Evolutionary conservation across 2,113 vertebrate species (phyloP), one percentile per base, ranked within the genome.

Genomic region (Emberiza fucata): DNA sequence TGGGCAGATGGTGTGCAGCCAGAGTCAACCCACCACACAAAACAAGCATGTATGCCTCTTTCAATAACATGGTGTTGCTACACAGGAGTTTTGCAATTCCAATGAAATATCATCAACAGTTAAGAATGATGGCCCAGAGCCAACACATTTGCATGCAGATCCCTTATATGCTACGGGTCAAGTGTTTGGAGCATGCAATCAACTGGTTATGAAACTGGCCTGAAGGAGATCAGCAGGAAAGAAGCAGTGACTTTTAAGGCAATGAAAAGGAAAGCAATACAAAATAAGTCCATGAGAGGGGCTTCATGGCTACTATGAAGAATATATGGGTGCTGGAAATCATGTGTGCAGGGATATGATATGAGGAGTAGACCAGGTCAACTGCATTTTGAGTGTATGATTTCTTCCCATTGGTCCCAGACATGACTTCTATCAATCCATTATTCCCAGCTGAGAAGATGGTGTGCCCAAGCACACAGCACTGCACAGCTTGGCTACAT

Each of bases 41-140:
- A 82, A 23, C 27, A 66, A 86, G 64, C 33, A 64, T 21, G 54
- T 77, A 50, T 81, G 86, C 59, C 28, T 92, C 71, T 63, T 90
- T 75, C 86, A 92, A 64, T 37, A 91, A 65, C 37, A 70, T 4
- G 33, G 29, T 93, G 63, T 90, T 94, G 82, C 96, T 73, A 88
- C 90, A 93, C 50, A 86, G 57, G 9, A 54, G 59, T 94, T 97
- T 94, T 90, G 92, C 76, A 94, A 90, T 78, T 88, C 51, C 63
- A 83, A 14, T 65, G 45, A 88, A 83, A 73, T 53, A 92, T 18
- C 66, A 72, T 48, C 33, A 85, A 39, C 81, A 70, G 59, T 79
- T 73, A 77, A 53, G 71, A 83, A 70, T 1, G 4, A 78, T 60
- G 76, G 90, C 88, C 54, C 39, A 63, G 51, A 70, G 60, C 68